A percentile compares a stretch with the other conserved stretches of the same genome.
These are phyloP conservation scores for Channa maculata DNA, from an alignment of 2,113 vertebrate genomes.

Conservation along the genomic window DNA sequence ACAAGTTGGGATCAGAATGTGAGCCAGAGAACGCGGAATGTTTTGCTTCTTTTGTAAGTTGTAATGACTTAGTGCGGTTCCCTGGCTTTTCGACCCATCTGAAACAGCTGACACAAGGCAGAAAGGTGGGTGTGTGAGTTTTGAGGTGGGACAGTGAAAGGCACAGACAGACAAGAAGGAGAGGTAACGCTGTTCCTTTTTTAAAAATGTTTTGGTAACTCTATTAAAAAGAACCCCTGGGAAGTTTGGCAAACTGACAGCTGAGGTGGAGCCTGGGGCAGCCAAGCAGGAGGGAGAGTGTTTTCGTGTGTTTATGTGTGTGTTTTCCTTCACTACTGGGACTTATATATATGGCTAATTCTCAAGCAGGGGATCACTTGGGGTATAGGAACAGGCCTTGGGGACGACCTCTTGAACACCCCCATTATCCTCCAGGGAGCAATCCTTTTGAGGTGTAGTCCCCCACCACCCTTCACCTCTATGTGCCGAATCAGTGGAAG, in stretches of 20 bases:
- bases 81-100: slow-evolving; percentile 72
- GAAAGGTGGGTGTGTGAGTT: slow-evolving; percentile 73
- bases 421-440: slow-evolving; percentile 53
- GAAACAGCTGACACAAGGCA: slow-evolving; percentile 77
- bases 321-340: slow-evolving; percentile 74
- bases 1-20: slow-evolving; percentile 44
- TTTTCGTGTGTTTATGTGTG: slow-evolving; percentile 77
- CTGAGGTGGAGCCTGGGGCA: slow-evolving; percentile 70
- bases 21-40: slow-evolving; percentile 47
- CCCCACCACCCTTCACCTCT: slow-evolving; percentile 67
- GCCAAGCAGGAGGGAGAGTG: slow-evolving; percentile 67
- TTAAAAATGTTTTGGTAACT: slow-evolving; percentile 47
- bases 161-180: slow-evolving; percentile 58
- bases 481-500: slow-evolving; percentile 78
- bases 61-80: slow-evolving; percentile 63
- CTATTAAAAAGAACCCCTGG: slow-evolving; percentile 74
- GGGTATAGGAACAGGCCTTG: slow-evolving; percentile 45
- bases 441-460: slow-evolving; percentile 59
- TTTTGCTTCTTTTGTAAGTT: slow-evolving; percentile 47
- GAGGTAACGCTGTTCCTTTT: slow-evolving; percentile 45
- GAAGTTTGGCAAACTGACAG: slow-evolving; percentile 72
- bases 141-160: slow-evolving; percentile 62
- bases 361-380: slow-evolving; percentile 58
- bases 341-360: slow-evolving; percentile 57
- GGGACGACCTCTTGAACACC: slow-evolving; percentile 66